These are phyloP conservation scores for Acleris cristana DNA, from an alignment of 2,888 invertebrate species.

Conservation along the genomic window DNA sequence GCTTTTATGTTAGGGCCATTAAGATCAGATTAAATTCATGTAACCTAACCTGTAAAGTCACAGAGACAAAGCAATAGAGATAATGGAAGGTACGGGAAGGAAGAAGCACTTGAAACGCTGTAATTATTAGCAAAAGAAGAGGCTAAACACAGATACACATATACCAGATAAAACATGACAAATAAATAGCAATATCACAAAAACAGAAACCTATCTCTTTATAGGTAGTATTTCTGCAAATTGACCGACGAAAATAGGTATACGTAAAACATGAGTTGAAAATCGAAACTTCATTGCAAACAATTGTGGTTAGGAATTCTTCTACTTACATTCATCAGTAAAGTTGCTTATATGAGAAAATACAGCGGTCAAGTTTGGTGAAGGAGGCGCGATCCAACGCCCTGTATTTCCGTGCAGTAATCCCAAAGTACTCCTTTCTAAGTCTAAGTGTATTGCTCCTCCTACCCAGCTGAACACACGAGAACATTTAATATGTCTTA, in stretches of 20 bases:
- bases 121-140: no score
- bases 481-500: background rate
- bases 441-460: conserved; percentile 82
- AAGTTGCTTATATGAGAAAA: conserved; percentile 67
- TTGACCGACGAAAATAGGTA: no score
- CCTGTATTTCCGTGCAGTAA: conserved; percentile 86
- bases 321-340: conserved; percentile 71
- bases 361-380: conserved; percentile 79
- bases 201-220: no score
- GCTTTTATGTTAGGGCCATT: background rate
- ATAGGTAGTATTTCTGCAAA: no score
- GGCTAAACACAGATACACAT: no score
- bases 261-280: no score
- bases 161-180: no score
- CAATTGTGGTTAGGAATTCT: no score
- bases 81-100: no score
- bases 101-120: no score
- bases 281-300: no score
- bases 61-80: background rate
- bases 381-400: conserved; percentile 83
- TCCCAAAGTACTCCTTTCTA: conserved; percentile 83
- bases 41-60: background rate
- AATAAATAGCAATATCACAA: no score
- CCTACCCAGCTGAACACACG: conserved; percentile 77
- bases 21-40: background rate